phyloP scores from a whole-genome alignment of 2,888 invertebrate species.

The Chrysodeixis includens region DNA sequence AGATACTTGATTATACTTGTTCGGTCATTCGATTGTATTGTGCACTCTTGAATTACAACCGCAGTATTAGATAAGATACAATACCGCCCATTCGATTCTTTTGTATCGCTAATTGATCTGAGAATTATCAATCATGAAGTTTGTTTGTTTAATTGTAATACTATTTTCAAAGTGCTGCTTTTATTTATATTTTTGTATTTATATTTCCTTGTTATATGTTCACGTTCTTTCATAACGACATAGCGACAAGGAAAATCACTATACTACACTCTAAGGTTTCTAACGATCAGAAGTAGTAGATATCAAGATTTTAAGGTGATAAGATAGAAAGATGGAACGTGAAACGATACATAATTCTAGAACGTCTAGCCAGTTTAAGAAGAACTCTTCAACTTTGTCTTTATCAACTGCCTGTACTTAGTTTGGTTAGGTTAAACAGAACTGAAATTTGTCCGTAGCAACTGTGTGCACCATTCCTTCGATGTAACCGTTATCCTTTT shows the following conservation, averaged over 20 bases:
- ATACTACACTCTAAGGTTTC: too few relatives aligned
- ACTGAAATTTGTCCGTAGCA: too few relatives aligned
- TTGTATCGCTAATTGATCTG: conserved; percentile 27
- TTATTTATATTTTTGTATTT: too few relatives aligned
- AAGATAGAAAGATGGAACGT: too few relatives aligned
- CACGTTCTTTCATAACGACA: too few relatives aligned
- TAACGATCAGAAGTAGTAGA: too few relatives aligned
- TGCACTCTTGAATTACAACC: conserved; percentile 42
- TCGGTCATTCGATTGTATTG: conserved; percentile 49
- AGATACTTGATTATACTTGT: conserved; percentile 59
- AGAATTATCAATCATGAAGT: neutral
- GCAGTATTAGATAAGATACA: conserved; percentile 29
- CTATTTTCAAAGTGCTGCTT: neutral
- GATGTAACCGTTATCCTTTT: conserved; percentile 31
- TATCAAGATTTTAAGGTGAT: too few relatives aligned
- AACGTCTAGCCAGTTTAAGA: neutral
- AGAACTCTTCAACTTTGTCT: neutral
- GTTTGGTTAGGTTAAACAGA: too few relatives aligned
- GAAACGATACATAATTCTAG: too few relatives aligned
- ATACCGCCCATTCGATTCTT: conserved; percentile 18
- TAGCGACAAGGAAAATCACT: too few relatives aligned
- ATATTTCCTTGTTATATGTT: too few relatives aligned
- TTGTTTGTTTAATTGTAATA: neutral
- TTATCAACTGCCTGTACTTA: neutral
- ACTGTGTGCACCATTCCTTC: neutral